A percentile compares a stretch with the other conserved stretches of the same genome.
phyloP scores from a whole-genome alignment of 2,888 invertebrate species.

The Ochropleura leucogaster region DNA sequence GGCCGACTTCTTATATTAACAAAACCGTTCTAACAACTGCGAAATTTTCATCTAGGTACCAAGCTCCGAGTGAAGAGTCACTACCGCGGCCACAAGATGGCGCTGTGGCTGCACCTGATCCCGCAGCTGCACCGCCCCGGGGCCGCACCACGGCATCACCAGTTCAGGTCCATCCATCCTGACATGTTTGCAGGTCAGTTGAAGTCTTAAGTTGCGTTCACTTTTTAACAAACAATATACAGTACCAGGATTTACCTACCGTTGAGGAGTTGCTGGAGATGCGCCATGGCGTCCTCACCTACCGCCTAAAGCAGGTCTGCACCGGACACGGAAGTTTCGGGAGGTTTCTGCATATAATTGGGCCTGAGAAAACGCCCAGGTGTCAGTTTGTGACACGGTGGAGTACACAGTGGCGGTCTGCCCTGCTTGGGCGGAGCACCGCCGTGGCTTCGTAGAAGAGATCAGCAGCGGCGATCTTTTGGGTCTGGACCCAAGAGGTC shows the following conservation, averaged over 20 bases:
- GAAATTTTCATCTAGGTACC: slow-evolving; percentile 84
- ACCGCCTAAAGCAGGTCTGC: too few species aligned
- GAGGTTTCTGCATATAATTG: too few species aligned
- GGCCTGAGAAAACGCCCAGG: too few species aligned
- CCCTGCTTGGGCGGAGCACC: too few species aligned
- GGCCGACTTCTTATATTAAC: background rate
- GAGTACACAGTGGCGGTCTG: too few species aligned
- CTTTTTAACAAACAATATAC: background rate
- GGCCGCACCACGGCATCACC: slow-evolving; percentile 92
- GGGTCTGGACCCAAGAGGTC: too few species aligned
- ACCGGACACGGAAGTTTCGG: too few species aligned
- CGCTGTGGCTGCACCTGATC: slow-evolving; percentile 96
- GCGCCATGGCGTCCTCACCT: too few species aligned
- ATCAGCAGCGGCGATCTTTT: too few species aligned
- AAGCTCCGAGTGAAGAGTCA: slow-evolving; percentile 95
- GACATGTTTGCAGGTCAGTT: slow-evolving; percentile 93
- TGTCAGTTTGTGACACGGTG: too few species aligned
- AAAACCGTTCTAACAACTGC: background rate
- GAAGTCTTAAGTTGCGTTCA: background rate
- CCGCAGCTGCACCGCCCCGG: slow-evolving; percentile 96
- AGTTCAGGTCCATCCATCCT: slow-evolving; percentile 92
- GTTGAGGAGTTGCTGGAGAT: too few species aligned
- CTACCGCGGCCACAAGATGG: slow-evolving; percentile 97
- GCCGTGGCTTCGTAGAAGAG: too few species aligned
- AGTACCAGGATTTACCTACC: background rate